A percentile compares a stretch with the other conserved stretches of the same genome.
Conservation (phyloP, 2,888 invertebrate species). For the Gortyna flavago region DNA sequence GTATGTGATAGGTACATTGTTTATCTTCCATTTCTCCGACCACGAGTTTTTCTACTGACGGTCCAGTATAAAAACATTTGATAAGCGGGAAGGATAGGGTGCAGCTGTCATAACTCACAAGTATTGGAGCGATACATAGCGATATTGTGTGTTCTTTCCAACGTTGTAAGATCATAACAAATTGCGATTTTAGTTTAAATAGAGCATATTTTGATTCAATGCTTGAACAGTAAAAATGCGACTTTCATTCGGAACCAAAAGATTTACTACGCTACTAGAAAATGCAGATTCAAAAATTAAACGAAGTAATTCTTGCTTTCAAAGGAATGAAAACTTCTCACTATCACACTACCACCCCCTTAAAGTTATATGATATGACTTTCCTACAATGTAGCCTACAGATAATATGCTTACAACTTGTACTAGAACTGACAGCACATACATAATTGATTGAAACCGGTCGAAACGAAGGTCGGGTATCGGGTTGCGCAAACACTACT, state of each 20-base stretch:
- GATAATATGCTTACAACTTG: conserved; percentile 2
- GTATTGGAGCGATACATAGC: not conserved
- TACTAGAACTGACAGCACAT: conserved; percentile 19
- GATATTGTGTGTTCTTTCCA: not conserved
- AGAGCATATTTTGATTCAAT: too few species aligned
- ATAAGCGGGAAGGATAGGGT: not conserved
- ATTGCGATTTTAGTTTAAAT: not conserved
- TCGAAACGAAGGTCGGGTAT: conserved; percentile 58
- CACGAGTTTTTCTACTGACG: not conserved
- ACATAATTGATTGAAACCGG: conserved; percentile 53
- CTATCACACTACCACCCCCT: not conserved
- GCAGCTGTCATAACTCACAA: not conserved
- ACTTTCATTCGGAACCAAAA: not conserved
- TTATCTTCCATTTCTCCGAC: not conserved
- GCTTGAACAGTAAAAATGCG: not conserved
- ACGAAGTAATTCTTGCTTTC: not conserved
- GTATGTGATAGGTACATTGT: conserved; percentile 2
- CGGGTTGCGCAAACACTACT: conserved; percentile 42
- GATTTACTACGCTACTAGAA: not conserved
- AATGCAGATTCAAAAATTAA: not conserved
- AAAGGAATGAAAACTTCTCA: not conserved
- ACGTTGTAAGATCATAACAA: not conserved
- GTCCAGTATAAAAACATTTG: too few species aligned
- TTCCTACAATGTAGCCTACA: not conserved
- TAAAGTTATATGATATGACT: not conserved